Evolutionary conservation across 2,888 invertebrate species (phyloP).

Genomic region (Cephus pulcher): DNA sequence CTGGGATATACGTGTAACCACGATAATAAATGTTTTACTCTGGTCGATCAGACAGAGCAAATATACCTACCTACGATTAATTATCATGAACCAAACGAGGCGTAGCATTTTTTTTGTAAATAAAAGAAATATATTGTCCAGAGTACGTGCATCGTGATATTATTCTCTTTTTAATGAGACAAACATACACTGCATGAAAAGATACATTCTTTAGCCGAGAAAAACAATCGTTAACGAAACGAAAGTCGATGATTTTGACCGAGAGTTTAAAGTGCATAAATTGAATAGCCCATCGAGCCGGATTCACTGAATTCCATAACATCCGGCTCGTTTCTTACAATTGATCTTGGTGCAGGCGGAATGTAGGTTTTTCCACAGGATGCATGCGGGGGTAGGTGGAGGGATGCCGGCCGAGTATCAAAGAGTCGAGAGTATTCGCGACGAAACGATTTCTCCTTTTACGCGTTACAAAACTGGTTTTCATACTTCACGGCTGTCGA

Average conservation of each 20-base stretch:
- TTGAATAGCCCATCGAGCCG: not conserved
- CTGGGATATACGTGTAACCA: not conserved
- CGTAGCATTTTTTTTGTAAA: not conserved
- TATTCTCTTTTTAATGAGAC: not conserved
- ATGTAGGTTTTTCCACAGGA: not conserved
- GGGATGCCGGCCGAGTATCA: not conserved
- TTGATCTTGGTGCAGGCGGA: not conserved
- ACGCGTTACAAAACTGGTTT: not conserved
- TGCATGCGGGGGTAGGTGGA: not conserved
- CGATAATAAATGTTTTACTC: not conserved
- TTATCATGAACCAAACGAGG: not conserved
- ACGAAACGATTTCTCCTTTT: not conserved
- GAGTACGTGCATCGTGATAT: not conserved
- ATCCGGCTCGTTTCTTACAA: not conserved
- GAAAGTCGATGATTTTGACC: not conserved
- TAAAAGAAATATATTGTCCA: not conserved
- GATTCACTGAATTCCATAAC: not conserved
- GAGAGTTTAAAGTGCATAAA: not conserved
- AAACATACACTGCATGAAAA: not conserved
- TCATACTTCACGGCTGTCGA: not conserved
- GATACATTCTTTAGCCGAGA: not conserved
- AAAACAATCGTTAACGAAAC: not conserved
- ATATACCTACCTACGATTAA: not conserved
- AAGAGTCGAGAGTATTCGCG: not conserved
- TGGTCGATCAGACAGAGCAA: not conserved